Percentiles rank a stretch among this genome's conserved stretches.
phyloP scores from a whole-genome alignment of 1,140 invertebrate genomes.

The Brachionus paranguensis region DNA sequence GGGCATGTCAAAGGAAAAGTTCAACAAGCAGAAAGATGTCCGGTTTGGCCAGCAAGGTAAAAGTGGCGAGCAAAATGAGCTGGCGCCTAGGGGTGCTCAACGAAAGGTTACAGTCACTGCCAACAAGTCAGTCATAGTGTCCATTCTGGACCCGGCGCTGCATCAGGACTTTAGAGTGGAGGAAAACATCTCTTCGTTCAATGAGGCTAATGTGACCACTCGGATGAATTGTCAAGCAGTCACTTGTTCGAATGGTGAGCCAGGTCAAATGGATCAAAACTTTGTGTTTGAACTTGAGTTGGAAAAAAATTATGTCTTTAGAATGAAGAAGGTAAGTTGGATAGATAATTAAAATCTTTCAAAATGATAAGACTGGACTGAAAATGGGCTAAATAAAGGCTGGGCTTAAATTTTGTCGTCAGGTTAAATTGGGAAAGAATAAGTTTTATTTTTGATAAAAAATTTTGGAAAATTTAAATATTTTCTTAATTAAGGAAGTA shows the following conservation, averaged over 20 bases:
- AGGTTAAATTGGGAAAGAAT: too few species aligned
- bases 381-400: neutral
- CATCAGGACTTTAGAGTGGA: neutral
- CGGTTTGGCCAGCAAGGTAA: neutral
- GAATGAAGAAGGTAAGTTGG: slow-evolving; percentile 46
- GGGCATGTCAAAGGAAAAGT: slow-evolving; percentile 22
- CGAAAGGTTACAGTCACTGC: neutral
- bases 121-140: slow-evolving; percentile 27
- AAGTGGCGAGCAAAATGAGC: neutral
- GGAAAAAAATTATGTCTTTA: slow-evolving; percentile 46
- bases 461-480: too few species aligned
- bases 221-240: neutral
- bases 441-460: too few species aligned
- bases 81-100: neutral
- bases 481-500: too few species aligned
- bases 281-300: slow-evolving; percentile 41
- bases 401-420: neutral
- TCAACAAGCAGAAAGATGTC: slow-evolving; percentile 11
- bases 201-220: neutral
- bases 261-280: neutral
- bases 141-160: neutral
- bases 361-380: neutral
- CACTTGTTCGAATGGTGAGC: neutral
- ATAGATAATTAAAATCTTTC: neutral
- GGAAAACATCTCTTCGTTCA: neutral